Evolutionary conservation across 2,888 invertebrate genomes (phyloP).

Genomic region (Darwinula stevensoni): DNA sequence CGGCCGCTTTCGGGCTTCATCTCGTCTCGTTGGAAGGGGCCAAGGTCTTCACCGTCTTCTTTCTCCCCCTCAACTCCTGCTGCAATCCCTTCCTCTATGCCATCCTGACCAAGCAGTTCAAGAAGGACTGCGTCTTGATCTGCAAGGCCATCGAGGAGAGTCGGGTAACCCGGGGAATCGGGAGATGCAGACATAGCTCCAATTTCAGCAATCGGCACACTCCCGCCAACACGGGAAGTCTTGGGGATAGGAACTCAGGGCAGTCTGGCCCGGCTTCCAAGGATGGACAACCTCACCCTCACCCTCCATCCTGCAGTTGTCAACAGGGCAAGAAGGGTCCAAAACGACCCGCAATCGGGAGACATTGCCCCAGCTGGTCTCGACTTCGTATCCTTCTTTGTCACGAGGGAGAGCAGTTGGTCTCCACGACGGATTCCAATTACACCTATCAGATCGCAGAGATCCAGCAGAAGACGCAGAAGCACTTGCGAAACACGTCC

Average conservation of each 20-base stretch:
- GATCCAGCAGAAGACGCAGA: slow-evolving; percentile 28
- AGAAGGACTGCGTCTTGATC: slow-evolving; percentile 81
- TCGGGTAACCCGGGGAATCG: slow-evolving; percentile 56
- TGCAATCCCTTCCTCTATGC: slow-evolving; percentile 96
- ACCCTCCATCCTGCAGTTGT: slow-evolving; percentile 12
- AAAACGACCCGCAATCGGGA: no score
- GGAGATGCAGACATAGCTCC: slow-evolving; percentile 51
- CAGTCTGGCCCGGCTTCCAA: slow-evolving; percentile 22
- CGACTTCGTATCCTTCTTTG: no score
- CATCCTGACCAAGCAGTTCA: slow-evolving; percentile 87
- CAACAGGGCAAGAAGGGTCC: slow-evolving; percentile 9
- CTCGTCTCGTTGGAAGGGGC: slow-evolving; percentile 78
- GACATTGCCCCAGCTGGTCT: no score
- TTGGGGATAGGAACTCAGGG: slow-evolving; percentile 44
- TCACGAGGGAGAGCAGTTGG: no score
- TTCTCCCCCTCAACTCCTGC: slow-evolving; percentile 80
- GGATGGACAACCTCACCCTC: slow-evolving; percentile 16
- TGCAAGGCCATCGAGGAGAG: slow-evolving; percentile 90
- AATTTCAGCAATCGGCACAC: slow-evolving; percentile 66
- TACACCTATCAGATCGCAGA: slow-evolving; percentile 42
- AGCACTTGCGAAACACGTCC: slow-evolving; percentile 41
- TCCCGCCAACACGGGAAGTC: slow-evolving; percentile 54
- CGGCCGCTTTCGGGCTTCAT: slow-evolving; percentile 68
- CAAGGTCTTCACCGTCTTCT: slow-evolving; percentile 78
- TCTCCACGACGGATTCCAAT: slow-evolving; percentile 19